Evolutionary conservation across 2,888 invertebrate species (phyloP).

Genomic region (Cantharis lateralis): DNA sequence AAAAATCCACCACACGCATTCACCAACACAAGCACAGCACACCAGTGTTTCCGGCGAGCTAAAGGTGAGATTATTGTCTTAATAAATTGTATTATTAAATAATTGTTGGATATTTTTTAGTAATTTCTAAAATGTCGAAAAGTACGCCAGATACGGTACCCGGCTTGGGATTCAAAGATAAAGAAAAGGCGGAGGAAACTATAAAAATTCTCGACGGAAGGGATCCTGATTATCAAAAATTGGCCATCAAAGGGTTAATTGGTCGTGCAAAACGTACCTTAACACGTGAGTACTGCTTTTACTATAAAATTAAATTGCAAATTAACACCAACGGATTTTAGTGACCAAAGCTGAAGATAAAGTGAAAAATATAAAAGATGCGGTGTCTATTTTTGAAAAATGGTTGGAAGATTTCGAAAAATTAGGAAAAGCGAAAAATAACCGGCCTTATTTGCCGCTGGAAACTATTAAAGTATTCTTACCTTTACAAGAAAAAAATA

Average conservation of each 20-base stretch:
- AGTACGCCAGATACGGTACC: slow-evolving; percentile 66
- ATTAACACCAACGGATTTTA: slow-evolving; percentile 43
- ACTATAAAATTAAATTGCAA: neutral
- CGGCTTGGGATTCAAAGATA: slow-evolving; percentile 79
- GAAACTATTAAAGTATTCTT: slow-evolving; percentile 63
- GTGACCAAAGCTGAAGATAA: slow-evolving; percentile 79
- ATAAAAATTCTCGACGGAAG: slow-evolving; percentile 67
- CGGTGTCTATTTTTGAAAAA: slow-evolving; percentile 70
- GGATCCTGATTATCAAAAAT: slow-evolving; percentile 77
- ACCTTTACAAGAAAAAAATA: slow-evolving; percentile 60
- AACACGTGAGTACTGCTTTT: slow-evolving; percentile 57
- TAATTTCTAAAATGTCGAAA: slow-evolving; percentile 44
- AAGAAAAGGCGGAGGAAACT: slow-evolving; percentile 72
- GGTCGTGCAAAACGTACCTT: slow-evolving; percentile 74
- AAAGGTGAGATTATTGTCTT: neutral
- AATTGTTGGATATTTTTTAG: neutral
- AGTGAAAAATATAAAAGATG: slow-evolving; percentile 74
- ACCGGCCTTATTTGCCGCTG: slow-evolving; percentile 70
- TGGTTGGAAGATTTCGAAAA: slow-evolving; percentile 76
- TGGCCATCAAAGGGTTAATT: slow-evolving; percentile 72
- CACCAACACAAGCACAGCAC: slow-evolving; percentile 1
- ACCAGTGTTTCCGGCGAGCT: neutral
- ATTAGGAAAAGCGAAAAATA: slow-evolving; percentile 68
- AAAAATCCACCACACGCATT: slow-evolving; percentile 18
- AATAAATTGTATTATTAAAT: neutral